Evolutionary conservation across 2,888 invertebrate species (phyloP).

Genomic region (Aleiodes testaceus): DNA sequence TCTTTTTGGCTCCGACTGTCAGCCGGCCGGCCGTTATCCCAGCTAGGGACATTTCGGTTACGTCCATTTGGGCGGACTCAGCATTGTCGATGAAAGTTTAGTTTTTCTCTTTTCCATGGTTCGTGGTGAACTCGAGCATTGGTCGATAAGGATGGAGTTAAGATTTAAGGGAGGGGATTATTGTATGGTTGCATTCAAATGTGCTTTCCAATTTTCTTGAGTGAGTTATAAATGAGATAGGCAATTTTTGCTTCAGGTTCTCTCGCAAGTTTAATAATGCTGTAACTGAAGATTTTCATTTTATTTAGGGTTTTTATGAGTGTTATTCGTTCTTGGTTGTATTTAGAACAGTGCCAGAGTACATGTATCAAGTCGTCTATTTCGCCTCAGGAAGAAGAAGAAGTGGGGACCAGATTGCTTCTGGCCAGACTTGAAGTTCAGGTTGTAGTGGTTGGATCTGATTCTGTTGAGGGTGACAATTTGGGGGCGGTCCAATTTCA

Average conservation of each 20-base stretch:
- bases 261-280: neutral
- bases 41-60: neutral
- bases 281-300: neutral
- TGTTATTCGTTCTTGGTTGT: neutral
- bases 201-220: neutral
- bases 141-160: neutral
- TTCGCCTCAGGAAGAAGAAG: neutral
- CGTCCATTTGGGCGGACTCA: too few species aligned
- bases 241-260: neutral
- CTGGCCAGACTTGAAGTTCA: neutral
- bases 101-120: too few species aligned
- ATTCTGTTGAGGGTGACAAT: neutral
- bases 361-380: neutral
- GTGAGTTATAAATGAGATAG: neutral
- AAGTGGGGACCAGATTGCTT: neutral
- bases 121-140: too few species aligned
- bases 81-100: too few species aligned
- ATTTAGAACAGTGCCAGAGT: neutral
- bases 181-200: neutral
- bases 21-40: neutral
- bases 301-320: constrained; percentile 6
- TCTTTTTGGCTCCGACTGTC: neutral
- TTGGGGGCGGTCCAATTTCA: neutral
- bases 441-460: constrained; percentile 2
- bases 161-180: neutral